Percentiles rank a stretch among this genome's conserved stretches.
phyloP scores from a whole-genome alignment of 2,113 vertebrate genomes.

The Alethe castanea region DNA sequence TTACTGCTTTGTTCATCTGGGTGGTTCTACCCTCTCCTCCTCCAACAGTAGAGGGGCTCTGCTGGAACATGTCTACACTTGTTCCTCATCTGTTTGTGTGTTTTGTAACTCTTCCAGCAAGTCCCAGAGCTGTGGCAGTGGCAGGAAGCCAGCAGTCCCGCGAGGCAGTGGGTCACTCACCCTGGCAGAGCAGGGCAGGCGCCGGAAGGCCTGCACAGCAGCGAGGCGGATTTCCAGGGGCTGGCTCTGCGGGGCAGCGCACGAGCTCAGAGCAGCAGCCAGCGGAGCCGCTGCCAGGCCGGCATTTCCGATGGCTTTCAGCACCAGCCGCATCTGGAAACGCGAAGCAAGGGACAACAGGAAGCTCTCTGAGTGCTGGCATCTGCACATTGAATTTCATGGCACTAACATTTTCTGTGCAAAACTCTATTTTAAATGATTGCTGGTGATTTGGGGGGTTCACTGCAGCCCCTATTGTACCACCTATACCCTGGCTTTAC shows the following conservation, averaged over 20 bases:
- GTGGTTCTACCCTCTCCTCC: background rate
- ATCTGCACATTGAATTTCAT: background rate
- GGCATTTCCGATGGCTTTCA: conserved; percentile 83
- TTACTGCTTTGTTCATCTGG: background rate
- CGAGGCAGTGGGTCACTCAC: conserved; percentile 66
- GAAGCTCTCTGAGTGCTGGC: background rate
- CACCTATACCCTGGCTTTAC: background rate
- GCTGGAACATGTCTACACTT: background rate
- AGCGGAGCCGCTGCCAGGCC: conserved; percentile 72
- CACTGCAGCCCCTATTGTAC: background rate
- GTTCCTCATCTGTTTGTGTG: background rate
- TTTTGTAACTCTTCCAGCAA: background rate
- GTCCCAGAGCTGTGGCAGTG: background rate
- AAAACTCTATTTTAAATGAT: background rate
- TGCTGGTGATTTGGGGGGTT: background rate
- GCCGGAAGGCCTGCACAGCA: conserved; percentile 82
- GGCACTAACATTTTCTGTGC: background rate
- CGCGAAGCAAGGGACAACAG: background rate
- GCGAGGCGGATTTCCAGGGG: conserved; percentile 70
- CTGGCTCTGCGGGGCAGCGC: conserved; percentile 52
- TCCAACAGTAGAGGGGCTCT: background rate
- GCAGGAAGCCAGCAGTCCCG: background rate
- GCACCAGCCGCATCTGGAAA: conserved; percentile 72
- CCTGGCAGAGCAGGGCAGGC: conserved; percentile 77
- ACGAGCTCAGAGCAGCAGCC: conserved; percentile 64